phyloP scores from a whole-genome alignment of 2,113 vertebrate species.

The Machaerirhynchus nigripectus region DNA sequence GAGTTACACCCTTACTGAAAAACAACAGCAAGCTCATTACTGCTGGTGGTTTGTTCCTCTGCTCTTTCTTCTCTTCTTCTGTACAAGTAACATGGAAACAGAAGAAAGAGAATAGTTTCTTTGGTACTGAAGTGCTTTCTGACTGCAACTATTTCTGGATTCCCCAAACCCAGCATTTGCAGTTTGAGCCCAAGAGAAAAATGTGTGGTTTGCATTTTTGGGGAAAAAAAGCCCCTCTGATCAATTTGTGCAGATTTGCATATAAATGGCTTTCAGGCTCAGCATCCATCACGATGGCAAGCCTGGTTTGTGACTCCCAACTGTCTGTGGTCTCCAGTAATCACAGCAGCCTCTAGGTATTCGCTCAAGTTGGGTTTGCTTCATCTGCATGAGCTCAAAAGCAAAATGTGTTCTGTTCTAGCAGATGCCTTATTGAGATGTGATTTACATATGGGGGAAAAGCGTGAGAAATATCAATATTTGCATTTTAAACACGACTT shows the following conservation, averaged over 20 bases:
- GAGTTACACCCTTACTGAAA: background rate
- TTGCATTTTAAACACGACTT: slow-evolving; percentile 40
- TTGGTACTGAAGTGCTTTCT: background rate
- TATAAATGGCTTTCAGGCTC: slow-evolving; percentile 24
- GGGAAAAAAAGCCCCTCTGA: background rate
- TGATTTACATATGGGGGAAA: slow-evolving; percentile 9
- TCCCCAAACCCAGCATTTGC: background rate
- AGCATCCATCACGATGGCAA: background rate
- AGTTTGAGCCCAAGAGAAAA: background rate
- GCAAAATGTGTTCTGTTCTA: slow-evolving; percentile 5
- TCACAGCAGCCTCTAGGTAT: background rate
- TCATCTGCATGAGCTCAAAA: slow-evolving; percentile 2
- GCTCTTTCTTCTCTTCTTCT: background rate
- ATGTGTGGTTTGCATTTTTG: background rate
- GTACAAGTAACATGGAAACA: background rate
- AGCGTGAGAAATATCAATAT: slow-evolving; percentile 31
- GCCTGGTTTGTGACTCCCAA: background rate
- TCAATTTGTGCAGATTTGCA: slow-evolving; percentile 5
- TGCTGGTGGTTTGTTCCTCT: background rate
- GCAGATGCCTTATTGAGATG: background rate
- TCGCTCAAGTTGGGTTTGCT: background rate
- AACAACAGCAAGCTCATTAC: background rate
- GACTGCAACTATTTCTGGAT: background rate
- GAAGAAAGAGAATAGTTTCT: background rate
- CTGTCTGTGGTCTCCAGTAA: background rate